phyloP scores from a whole-genome alignment of 2,113 vertebrate genomes.

The Epinephelus fuscoguttatus region DNA sequence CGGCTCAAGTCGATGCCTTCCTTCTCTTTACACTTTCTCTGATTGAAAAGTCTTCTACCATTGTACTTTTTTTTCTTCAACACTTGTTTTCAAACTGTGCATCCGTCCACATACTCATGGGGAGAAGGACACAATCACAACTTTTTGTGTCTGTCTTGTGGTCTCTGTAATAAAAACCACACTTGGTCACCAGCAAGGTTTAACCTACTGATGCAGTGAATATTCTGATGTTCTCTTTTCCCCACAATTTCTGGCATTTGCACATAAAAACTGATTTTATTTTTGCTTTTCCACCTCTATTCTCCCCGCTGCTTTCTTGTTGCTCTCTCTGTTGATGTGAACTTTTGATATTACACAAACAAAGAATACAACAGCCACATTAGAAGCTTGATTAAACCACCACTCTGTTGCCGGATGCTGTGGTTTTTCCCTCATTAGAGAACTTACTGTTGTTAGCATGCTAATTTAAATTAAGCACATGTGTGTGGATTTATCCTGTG shows the following conservation, averaged over 20 bases:
- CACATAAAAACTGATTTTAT: background rate
- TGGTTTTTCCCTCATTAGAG: constrained; percentile 3
- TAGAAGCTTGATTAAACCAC: constrained; percentile 8
- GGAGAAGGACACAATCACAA: background rate
- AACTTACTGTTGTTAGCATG: constrained; percentile 10
- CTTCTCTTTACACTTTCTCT: background rate
- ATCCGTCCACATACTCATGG: background rate
- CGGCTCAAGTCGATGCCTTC: background rate
- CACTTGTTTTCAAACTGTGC: background rate
- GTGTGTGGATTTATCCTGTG: background rate
- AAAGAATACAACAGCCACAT: background rate
- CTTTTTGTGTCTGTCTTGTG: background rate
- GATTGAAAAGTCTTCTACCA: background rate
- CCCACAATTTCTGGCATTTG: background rate
- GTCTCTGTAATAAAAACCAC: background rate
- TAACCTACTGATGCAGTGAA: background rate
- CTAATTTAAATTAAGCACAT: background rate
- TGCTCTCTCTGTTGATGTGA: background rate
- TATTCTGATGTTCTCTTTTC: background rate
- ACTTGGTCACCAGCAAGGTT: background rate
- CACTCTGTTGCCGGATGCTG: background rate
- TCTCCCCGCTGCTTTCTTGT: background rate
- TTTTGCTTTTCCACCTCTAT: background rate
- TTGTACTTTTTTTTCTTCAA: background rate
- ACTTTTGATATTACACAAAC: background rate